Conservation (phyloP, 2,888 invertebrate genomes). For the Harpalus rubripes region DNA sequence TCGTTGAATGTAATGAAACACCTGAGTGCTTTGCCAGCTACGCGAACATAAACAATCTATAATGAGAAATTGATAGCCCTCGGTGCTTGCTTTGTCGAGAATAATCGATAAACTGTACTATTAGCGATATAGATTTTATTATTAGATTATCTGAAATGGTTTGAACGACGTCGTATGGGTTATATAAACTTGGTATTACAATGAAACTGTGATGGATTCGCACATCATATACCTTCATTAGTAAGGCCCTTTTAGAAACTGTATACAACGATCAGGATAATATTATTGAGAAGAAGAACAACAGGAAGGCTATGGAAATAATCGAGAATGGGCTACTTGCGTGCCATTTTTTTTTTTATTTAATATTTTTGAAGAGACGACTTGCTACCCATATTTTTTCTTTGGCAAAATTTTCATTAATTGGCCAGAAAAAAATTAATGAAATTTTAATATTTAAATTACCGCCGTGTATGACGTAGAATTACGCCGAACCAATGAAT, state of each 20-base stretch:
- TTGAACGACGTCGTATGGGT: constrained; percentile 6
- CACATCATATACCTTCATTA: not conserved
- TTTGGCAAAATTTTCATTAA: too few relatives aligned
- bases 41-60: constrained; percentile 25
- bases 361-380: too few relatives aligned
- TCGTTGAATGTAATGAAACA: constrained; percentile 35
- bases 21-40: constrained; percentile 28
- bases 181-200: constrained; percentile 19
- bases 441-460: too few relatives aligned
- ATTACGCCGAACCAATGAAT: too few relatives aligned
- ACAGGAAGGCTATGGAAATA: too few relatives aligned
- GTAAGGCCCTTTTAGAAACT: not conserved
- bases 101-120: constrained; percentile 40
- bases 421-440: too few relatives aligned
- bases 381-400: too few relatives aligned
- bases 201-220: not conserved
- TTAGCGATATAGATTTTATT: constrained; percentile 43
- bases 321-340: too few relatives aligned
- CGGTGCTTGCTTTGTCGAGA: constrained; percentile 34
- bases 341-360: too few relatives aligned
- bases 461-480: too few relatives aligned
- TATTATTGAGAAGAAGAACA: too few relatives aligned
- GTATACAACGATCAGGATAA: too few relatives aligned
- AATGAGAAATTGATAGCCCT: constrained; percentile 41
- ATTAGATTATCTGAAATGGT: constrained; percentile 40